phyloP scores from a whole-genome alignment of 2,113 vertebrate species.

The Otolemur garnettii region DNA sequence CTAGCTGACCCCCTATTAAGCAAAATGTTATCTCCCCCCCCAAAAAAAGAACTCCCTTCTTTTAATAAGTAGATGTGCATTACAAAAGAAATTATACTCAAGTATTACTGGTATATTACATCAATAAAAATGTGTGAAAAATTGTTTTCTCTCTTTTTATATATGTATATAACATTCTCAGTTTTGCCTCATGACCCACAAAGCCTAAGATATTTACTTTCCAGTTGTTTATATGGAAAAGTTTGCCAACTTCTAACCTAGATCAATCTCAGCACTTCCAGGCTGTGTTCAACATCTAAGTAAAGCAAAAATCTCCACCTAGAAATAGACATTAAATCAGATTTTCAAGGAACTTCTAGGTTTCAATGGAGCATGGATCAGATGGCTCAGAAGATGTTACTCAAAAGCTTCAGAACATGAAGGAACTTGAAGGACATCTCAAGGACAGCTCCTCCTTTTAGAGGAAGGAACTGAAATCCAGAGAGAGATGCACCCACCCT shows the following conservation, averaged over 20 bases:
- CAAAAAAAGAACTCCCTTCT: neutral
- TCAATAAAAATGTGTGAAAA: neutral
- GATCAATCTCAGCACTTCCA: neutral
- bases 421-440: too few species aligned
- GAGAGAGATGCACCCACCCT: too few species aligned
- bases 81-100: neutral
- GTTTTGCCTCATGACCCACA: neutral
- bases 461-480: neutral
- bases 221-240: neutral
- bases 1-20: neutral
- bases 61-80: neutral
- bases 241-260: neutral
- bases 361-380: neutral
- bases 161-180: neutral
- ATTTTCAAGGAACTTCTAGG: neutral
- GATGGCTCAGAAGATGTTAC: neutral
- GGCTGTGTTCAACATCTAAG: neutral
- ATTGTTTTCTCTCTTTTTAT: neutral
- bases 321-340: neutral
- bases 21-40: neutral
- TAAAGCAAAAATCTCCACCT: neutral
- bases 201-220: neutral
- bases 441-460: neutral
- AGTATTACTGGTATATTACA: neutral
- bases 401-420: neutral